Evolutionary conservation across 1,140 invertebrate genomes (phyloP).

Genomic region (Pentalonia nigronervosa): DNA sequence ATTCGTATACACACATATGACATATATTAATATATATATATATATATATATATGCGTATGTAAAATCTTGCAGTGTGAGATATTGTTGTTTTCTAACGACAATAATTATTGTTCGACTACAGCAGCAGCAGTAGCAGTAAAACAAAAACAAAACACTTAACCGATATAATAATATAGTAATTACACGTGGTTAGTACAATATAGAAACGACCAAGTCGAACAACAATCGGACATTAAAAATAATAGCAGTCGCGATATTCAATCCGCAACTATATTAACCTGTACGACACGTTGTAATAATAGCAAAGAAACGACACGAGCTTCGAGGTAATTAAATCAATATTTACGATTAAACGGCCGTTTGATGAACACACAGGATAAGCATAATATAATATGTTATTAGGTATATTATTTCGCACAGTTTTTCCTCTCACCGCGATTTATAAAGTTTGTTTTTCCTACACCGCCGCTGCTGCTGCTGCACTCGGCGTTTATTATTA

Average conservation of each 20-base stretch:
- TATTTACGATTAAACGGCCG: constrained; percentile 19
- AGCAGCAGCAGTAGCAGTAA: neutral
- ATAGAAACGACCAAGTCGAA: neutral
- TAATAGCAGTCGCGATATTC: constrained; percentile 1
- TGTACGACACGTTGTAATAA: neutral
- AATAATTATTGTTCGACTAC: neutral
- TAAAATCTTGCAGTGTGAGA: neutral
- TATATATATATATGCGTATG: too few relatives aligned
- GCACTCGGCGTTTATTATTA: neutral
- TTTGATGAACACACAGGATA: constrained; percentile 35
- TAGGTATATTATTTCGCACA: neutral
- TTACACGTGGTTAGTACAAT: neutral
- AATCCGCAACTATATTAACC: neutral
- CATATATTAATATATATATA: too few relatives aligned
- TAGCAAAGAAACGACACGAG: neutral
- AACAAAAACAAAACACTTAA: neutral
- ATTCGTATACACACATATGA: neutral
- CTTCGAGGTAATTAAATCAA: constrained; percentile 21
- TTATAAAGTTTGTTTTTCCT: neutral
- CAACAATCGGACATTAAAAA: constrained; percentile 52
- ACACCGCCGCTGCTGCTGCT: neutral
- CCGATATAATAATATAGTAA: neutral
- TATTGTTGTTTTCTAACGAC: neutral
- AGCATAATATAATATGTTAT: neutral
- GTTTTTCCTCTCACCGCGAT: neutral